phyloP scores from a whole-genome alignment of 2,797 vertebrate genomes.

The Poecile montanus region DNA sequence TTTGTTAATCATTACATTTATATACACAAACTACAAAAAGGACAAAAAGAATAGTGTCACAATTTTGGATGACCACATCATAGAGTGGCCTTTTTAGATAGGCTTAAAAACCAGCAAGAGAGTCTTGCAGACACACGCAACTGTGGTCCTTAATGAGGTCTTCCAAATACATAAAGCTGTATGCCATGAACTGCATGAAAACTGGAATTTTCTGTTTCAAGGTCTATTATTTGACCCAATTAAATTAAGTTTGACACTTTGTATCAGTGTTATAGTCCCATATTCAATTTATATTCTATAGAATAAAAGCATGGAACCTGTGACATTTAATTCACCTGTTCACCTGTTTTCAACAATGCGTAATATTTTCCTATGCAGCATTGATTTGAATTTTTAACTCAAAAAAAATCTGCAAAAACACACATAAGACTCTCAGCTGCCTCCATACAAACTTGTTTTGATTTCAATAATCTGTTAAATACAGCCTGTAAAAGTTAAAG shows the following conservation, averaged over 20 bases:
- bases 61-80: background rate
- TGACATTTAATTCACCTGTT: background rate
- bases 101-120: background rate
- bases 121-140: background rate
- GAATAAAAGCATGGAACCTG: background rate
- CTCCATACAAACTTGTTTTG: background rate
- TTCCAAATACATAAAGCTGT: background rate
- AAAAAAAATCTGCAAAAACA: background rate
- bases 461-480: constrained; percentile 35
- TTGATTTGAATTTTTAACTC: background rate
- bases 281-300: background rate
- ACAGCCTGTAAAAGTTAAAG: constrained; percentile 8
- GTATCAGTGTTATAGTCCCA: background rate
- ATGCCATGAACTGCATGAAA: background rate
- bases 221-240: background rate
- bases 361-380: background rate
- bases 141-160: background rate
- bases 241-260: background rate
- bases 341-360: background rate
- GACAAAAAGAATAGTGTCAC: background rate
- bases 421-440: background rate
- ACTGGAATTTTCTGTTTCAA: background rate
- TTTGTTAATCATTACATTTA: background rate
- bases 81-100: background rate
- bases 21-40: background rate